A percentile compares a stretch with the other conserved stretches of the same genome.
Evolutionary conservation across 2,113 vertebrate genomes (phyloP).

Genomic region (Corythornis cristatus): DNA sequence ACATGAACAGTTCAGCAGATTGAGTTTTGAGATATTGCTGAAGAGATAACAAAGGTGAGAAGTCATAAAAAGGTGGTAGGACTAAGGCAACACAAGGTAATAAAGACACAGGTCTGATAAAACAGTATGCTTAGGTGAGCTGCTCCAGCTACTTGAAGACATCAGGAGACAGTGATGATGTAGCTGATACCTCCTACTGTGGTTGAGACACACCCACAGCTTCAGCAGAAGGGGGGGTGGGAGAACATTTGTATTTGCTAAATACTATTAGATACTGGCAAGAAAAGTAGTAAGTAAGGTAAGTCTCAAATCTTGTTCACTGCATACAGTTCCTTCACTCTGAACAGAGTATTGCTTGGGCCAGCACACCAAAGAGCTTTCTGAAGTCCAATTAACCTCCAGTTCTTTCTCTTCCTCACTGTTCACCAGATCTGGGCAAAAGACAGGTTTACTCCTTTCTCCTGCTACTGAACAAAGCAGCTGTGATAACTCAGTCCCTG

Average conservation of each 20-base stretch:
- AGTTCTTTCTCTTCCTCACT: neutral
- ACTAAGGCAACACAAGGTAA: neutral
- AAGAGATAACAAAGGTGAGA: neutral
- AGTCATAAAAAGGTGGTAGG: neutral
- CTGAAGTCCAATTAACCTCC: neutral
- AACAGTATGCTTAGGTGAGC: neutral
- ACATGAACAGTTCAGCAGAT: neutral
- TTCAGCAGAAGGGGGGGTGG: fast-evolving
- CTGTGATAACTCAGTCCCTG: neutral
- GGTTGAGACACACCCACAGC: neutral
- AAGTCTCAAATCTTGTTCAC: neutral
- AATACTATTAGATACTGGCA: neutral
- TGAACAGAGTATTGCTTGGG: neutral
- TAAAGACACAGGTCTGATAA: neutral
- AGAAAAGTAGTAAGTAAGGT: neutral
- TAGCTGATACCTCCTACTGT: neutral
- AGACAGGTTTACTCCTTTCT: neutral
- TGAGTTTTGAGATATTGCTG: neutral
- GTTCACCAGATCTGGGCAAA: neutral
- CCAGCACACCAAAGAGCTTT: neutral
- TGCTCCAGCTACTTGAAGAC: neutral
- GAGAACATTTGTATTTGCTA: neutral
- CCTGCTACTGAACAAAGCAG: neutral
- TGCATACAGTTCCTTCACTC: neutral
- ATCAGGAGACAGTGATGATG: neutral